These are phyloP conservation scores for Aeoliscus strigatus DNA, from an alignment of 2,797 vertebrate genomes.

Conservation along the genomic window DNA sequence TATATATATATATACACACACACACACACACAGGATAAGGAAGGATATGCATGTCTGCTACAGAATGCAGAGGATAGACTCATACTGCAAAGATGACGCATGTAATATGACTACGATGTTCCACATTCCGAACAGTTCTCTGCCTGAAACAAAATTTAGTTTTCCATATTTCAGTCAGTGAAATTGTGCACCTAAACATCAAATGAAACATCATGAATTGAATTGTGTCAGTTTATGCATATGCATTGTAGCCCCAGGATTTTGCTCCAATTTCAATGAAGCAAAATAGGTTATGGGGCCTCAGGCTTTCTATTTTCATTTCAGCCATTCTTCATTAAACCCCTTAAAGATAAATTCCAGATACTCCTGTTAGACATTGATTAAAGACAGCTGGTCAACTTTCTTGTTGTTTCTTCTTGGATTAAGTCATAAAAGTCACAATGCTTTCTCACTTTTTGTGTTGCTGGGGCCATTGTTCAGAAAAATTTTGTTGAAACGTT, in stretches of 20 bases:
- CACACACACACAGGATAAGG: no score
- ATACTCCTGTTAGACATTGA: slow-evolving; percentile 20
- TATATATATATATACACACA: no score
- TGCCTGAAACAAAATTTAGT: no score
- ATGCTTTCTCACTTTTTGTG: not conserved
- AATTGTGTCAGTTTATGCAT: slow-evolving; percentile 48
- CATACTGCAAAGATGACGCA: no score
- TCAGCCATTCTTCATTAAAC: slow-evolving; percentile 36
- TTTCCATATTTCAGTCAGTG: not conserved
- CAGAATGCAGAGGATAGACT: no score
- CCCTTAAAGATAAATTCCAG: slow-evolving; percentile 25
- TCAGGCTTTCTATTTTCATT: slow-evolving; percentile 48
- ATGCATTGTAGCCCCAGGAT: slow-evolving; percentile 54
- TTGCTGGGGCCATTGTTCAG: not conserved
- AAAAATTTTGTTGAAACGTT: no score
- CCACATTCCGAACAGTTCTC: not conserved
- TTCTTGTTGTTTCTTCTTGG: not conserved
- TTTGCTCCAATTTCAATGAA: slow-evolving; percentile 59
- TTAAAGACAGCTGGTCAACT: slow-evolving; percentile 15
- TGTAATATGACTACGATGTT: no score
- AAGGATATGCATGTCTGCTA: no score
- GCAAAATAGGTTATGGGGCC: slow-evolving; percentile 58
- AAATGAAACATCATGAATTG: slow-evolving; percentile 21
- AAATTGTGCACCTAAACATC: slow-evolving; percentile 25
- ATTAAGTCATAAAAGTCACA: not conserved